A percentile compares a stretch with the other conserved stretches of the same genome.
Evolutionary conservation across 1,140 invertebrate genomes (phyloP).

Genomic region (Phortica variegata): DNA sequence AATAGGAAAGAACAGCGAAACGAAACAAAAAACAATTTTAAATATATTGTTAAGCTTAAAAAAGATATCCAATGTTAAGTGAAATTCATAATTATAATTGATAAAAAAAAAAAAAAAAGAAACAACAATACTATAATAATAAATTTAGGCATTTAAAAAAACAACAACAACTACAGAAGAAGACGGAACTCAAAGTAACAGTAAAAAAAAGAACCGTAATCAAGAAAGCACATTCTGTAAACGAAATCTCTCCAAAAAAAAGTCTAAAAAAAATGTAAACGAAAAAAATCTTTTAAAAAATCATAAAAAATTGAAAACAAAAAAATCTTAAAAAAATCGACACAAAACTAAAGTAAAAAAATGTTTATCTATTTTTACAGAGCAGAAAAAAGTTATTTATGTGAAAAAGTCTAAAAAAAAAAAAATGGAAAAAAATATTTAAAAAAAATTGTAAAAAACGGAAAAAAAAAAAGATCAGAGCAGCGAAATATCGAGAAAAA

Average conservation of each 20-base stretch:
- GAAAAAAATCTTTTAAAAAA: conserved; percentile 16
- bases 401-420: too few species aligned
- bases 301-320: conserved; percentile 17
- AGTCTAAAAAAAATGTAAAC: conserved; percentile 22
- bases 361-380: conserved; percentile 50
- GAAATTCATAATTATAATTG: conserved; percentile 37
- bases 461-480: conserved; percentile 17
- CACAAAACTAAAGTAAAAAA: conserved; percentile 27
- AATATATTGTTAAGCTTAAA: conserved; percentile 40
- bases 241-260: conserved; percentile 44
- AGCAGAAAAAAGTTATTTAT: conserved; percentile 17
- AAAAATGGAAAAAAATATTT: conserved; percentile 40
- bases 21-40: conserved; percentile 10
- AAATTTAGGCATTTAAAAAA: conserved; percentile 47
- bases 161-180: conserved; percentile 29
- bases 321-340: conserved; percentile 17
- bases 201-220: conserved; percentile 19
- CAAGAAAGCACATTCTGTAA: conserved; percentile 45
- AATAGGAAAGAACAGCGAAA: background rate
- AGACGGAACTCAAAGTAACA: conserved; percentile 25
- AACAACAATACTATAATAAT: too few species aligned
- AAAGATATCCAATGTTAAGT: conserved; percentile 49
- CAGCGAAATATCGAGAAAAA: conserved; percentile 25
- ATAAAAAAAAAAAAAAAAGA: too few species aligned
- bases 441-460: conserved; percentile 31